These are phyloP conservation scores for Chloroclystis v-ata DNA, from an alignment of 2,888 invertebrate species.

Conservation along the genomic window DNA sequence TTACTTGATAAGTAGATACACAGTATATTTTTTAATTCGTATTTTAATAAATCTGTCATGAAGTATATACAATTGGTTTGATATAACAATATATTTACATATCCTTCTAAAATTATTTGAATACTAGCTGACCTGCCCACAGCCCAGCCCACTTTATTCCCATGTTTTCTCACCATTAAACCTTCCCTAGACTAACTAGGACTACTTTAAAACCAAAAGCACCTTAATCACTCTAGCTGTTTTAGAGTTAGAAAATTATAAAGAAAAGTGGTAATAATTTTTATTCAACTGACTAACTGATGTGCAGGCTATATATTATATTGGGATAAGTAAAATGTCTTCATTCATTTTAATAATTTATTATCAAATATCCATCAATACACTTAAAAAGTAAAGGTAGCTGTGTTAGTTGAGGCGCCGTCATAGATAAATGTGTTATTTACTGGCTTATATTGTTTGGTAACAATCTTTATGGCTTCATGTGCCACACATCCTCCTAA, in stretches of 20 bases:
- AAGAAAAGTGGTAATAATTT: too few species aligned
- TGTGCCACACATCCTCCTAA: conserved; percentile 96
- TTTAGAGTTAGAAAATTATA: too few species aligned
- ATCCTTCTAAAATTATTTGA: neutral
- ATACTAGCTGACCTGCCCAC: neutral
- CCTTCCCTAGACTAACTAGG: too few species aligned
- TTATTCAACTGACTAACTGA: too few species aligned
- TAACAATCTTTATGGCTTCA: conserved; percentile 96
- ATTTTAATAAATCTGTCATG: conserved; percentile 29
- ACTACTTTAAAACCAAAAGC: too few species aligned
- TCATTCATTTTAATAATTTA: conserved; percentile 32
- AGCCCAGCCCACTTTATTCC: too few species aligned
- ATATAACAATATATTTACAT: neutral
- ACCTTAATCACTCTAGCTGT: too few species aligned
- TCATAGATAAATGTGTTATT: conserved; percentile 98
- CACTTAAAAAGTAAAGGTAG: conserved; percentile 85
- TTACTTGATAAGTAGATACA: conserved; percentile 33
- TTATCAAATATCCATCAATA: conserved; percentile 6
- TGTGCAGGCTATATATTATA: too few species aligned
- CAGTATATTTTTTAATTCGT: conserved; percentile 29
- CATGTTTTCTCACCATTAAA: too few species aligned
- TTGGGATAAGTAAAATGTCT: too few species aligned
- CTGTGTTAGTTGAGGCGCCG: conserved; percentile 91
- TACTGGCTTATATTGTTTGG: conserved; percentile 96
- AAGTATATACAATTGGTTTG: conserved; percentile 21